These are phyloP conservation scores for Drosophila baimaii DNA, from an alignment of 1,140 invertebrate genomes.

Conservation along the genomic window DNA sequence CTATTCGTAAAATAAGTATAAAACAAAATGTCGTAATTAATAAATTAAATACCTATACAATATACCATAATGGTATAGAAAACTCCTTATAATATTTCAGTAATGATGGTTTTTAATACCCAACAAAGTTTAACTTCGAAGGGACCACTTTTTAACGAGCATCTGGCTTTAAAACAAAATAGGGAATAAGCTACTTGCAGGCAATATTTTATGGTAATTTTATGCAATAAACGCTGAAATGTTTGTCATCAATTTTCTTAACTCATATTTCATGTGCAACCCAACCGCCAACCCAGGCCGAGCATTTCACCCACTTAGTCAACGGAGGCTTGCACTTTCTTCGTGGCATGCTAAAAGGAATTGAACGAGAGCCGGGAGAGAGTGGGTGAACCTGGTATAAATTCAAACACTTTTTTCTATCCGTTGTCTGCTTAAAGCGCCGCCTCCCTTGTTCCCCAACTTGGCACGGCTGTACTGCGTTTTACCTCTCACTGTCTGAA, in stretches of 20 bases:
- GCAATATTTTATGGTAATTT: constrained; percentile 82
- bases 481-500: constrained; percentile 26
- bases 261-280: constrained; percentile 80
- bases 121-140: background rate
- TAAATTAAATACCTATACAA: background rate
- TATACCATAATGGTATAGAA: too few species aligned
- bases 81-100: constrained; percentile 10
- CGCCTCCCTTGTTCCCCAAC: background rate
- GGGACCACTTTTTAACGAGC: constrained; percentile 64
- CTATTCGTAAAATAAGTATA: too few species aligned
- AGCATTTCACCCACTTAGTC: constrained; percentile 13
- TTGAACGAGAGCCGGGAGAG: background rate
- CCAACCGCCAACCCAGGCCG: background rate
- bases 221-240: constrained; percentile 83
- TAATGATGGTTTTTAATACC: constrained; percentile 27
- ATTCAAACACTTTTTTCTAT: constrained; percentile 55
- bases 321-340: constrained; percentile 34
- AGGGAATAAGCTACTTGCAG: constrained; percentile 52
- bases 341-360: background rate
- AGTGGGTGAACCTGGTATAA: constrained; percentile 40
- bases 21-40: too few species aligned
- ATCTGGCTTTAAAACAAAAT: constrained; percentile 13
- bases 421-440: constrained; percentile 17
- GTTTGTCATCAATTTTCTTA: constrained; percentile 83
- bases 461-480: constrained; percentile 1